These are phyloP conservation scores for Phodopus roborovskii DNA, from an alignment of 2,113 vertebrate genomes.

Conservation along the genomic window DNA sequence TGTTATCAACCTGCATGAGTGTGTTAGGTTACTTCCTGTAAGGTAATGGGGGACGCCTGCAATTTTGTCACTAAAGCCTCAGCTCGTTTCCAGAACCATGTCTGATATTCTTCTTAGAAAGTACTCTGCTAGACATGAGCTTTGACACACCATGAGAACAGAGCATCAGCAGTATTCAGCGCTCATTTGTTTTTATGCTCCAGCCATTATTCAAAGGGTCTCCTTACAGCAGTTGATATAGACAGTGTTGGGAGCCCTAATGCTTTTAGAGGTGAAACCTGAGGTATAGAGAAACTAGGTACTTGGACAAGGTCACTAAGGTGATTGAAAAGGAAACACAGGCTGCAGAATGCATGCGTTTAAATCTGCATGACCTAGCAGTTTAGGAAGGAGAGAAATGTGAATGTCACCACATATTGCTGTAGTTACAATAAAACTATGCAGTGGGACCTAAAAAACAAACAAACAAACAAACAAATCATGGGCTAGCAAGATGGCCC, in stretches of 20 bases:
- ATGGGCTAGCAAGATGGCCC: not conserved
- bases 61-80: not conserved
- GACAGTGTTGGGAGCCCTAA: not conserved
- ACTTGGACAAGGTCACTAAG: not conserved
- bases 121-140: not conserved
- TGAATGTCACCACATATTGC: not conserved
- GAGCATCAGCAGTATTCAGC: not conserved
- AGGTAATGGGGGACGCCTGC: not conserved
- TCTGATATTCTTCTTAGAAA: not conserved
- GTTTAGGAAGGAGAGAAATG: not conserved
- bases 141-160: rapidly evolving
- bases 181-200: not conserved
- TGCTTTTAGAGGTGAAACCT: not conserved
- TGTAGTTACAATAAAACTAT: not conserved
- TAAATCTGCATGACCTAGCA: not conserved
- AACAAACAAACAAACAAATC: not conserved
- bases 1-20: not conserved
- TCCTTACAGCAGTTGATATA: not conserved
- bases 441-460: not conserved
- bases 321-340: not conserved
- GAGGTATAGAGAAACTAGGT: not conserved
- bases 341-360: not conserved
- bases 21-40: not conserved
- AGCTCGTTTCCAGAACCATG: not conserved
- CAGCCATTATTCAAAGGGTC: not conserved